Conservation (phyloP, 1,140 invertebrate genomes). For the Leptoteleia sp. region DNA sequence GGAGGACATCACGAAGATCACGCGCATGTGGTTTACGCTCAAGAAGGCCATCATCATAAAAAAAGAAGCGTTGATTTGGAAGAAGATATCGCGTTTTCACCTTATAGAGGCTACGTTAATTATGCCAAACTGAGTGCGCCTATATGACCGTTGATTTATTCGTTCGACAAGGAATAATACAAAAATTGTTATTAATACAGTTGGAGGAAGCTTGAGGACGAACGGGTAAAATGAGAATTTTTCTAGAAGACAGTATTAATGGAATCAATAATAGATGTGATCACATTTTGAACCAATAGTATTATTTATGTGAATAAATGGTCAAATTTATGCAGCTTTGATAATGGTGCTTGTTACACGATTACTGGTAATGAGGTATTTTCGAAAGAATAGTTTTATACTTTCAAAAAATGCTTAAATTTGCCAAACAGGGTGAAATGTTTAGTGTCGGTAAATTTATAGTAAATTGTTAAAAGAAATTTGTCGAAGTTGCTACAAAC, state of each 20-base stretch:
- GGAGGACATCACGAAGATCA: slow-evolving; percentile 83
- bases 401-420: too few species aligned
- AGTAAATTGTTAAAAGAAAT: too few species aligned
- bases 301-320: neutral
- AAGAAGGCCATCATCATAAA: slow-evolving; percentile 84
- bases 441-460: too few species aligned
- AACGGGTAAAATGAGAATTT: slow-evolving; percentile 7
- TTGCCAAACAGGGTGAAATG: too few species aligned
- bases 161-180: neutral
- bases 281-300: neutral
- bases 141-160: slow-evolving; percentile 10
- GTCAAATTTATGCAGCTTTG: slow-evolving; percentile 1
- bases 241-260: slow-evolving; percentile 30
- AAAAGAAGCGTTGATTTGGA: slow-evolving; percentile 78
- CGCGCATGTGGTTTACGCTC: slow-evolving; percentile 87
- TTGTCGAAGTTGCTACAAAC: too few species aligned
- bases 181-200: slow-evolving; percentile 3
- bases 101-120: slow-evolving; percentile 82
- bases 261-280: slow-evolving; percentile 7
- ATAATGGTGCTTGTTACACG: too few species aligned
- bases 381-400: too few species aligned
- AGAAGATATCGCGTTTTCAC: slow-evolving; percentile 72
- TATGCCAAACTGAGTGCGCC: slow-evolving; percentile 25
- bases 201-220: too few species aligned
- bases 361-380: too few species aligned